These are phyloP conservation scores for Epirrhoe tristata DNA, from an alignment of 2,888 invertebrate genomes.

Conservation along the genomic window DNA sequence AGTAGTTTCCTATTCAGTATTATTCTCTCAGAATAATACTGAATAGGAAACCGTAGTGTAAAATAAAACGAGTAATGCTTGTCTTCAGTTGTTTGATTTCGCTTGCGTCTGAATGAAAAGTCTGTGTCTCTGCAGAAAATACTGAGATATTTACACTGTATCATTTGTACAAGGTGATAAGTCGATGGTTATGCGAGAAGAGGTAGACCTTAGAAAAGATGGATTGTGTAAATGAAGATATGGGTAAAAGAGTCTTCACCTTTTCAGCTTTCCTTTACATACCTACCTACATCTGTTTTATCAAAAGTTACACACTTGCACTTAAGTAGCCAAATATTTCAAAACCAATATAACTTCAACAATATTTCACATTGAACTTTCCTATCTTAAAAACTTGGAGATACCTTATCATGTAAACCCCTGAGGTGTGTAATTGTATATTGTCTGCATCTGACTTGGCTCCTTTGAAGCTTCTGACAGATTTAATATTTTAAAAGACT, in stretches of 20 bases:
- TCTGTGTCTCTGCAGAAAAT: slow-evolving; percentile 9
- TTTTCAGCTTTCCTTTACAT: too few species aligned
- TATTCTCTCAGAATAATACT: not conserved
- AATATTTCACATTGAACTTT: slow-evolving; percentile 38
- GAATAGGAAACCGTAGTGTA: slow-evolving; percentile 10
- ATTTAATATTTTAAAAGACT: not conserved
- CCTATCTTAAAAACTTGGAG: slow-evolving; percentile 31
- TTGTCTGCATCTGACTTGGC: not conserved
- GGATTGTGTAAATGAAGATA: too few species aligned
- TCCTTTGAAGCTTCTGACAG: not conserved
- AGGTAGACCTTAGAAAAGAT: too few species aligned
- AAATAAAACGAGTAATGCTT: slow-evolving; percentile 16
- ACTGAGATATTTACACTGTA: slow-evolving; percentile 7
- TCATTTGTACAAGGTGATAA: not conserved
- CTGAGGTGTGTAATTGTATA: not conserved
- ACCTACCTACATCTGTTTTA: too few species aligned
- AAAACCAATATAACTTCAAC: slow-evolving; percentile 9
- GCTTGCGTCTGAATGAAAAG: slow-evolving; percentile 22
- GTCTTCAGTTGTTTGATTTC: slow-evolving; percentile 24
- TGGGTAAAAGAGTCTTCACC: too few species aligned
- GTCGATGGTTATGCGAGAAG: not conserved
- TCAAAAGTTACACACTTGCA: not conserved
- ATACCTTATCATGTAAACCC: slow-evolving; percentile 27
- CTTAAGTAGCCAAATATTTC: not conserved
- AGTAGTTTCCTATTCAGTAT: too few species aligned